Evolutionary conservation across 2,888 invertebrate species (phyloP), one percentile per base, ranked within the genome.

Genomic region (Drepana falcataria): DNA sequence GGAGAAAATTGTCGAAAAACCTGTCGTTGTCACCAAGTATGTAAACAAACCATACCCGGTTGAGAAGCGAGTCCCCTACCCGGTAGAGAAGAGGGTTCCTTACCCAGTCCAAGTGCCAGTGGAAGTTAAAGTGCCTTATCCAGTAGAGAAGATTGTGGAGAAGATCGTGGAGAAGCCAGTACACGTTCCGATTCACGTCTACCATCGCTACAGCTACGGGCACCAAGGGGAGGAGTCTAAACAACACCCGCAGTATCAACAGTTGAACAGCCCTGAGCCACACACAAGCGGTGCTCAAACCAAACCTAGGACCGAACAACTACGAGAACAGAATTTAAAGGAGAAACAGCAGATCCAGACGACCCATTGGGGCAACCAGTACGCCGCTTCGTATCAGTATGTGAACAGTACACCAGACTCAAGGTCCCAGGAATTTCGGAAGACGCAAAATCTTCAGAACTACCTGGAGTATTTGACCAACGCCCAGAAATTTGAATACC

Each of bases 1-100:
- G 0, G 91, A 89, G 52, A 90, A 84, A 66, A 81, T 94, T 41
- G 91, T 95, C 0, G 94, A 94, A 65, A 93, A 93, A 63, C 91
- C 92, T 1, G 88, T 93, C 0, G 80, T 88, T 0, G 83, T 92
- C 0, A 87, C 85, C 0, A 85, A 86, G 60, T 87, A 87, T 52
- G 64, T 87, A 0, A 84, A 87, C 48, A 86, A 84, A 66, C 92
- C 92, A 0, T 91, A 89, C 56, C 85, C 90, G 0, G 85, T 92
- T 0, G 92, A 91, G 62, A 89, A 88, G 55, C 73, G 78, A 56
- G 83, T 91, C 2, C 88, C 89, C 7, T 87, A 87, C 53, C 79
- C 85, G 0, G 87, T 92, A 0, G 92, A 93, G 61, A 91, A 87
- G 61, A 87, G 90, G 47, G 87, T 92, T 2, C 93, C 93, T 0